A percentile compares a stretch with the other conserved stretches of the same genome.
These are phyloP conservation scores for Phylloscopus whistleri DNA, from an alignment of 2,113 vertebrate species.

Conservation along the genomic window DNA sequence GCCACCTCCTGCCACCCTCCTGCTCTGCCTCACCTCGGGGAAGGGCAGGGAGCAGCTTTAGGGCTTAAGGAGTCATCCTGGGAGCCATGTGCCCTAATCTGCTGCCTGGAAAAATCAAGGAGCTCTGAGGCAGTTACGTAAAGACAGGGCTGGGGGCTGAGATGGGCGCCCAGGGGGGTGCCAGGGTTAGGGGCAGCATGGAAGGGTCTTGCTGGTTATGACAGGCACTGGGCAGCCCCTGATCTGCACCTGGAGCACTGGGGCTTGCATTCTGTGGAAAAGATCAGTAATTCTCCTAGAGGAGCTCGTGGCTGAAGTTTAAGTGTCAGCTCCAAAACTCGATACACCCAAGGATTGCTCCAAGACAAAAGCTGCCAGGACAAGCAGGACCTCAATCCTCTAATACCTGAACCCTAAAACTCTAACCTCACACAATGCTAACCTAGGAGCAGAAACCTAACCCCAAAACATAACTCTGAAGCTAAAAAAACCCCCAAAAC, in stretches of 20 bases:
- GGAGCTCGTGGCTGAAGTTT: accelerated
- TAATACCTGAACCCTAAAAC: accelerated
- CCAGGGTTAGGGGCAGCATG: background rate
- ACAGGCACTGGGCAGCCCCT: accelerated
- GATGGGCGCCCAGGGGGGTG: background rate
- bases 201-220: accelerated
- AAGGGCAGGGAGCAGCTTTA: background rate
- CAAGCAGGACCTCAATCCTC: accelerated
- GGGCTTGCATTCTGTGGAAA: accelerated
- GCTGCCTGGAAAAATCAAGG: background rate
- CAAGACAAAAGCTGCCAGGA: background rate
- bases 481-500: background rate
- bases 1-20: background rate
- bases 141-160: background rate
- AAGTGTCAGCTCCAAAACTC: background rate
- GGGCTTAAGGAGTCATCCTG: constrained; percentile 22
- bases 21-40: background rate
- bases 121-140: background rate
- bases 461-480: background rate
- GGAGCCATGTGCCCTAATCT: background rate
- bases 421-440: too few relatives aligned
- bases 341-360: accelerated
- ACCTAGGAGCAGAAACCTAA: accelerated
- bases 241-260: accelerated
- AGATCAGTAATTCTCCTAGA: background rate